Conservation (phyloP, 2,113 vertebrate species). For the Eupsittula cactorum region DNA sequence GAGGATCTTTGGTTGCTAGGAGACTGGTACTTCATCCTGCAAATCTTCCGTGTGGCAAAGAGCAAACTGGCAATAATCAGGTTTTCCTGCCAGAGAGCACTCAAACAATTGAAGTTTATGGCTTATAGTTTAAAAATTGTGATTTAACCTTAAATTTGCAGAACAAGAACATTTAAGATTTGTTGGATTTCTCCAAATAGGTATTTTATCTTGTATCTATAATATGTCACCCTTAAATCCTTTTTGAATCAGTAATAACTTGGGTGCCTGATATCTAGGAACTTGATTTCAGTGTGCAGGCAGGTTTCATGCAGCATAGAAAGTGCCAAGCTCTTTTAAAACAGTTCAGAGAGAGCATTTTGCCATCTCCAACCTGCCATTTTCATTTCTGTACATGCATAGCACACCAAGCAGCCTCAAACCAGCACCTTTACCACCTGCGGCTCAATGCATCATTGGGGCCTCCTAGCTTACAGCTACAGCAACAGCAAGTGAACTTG, state of each 20-base stretch:
- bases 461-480: background rate
- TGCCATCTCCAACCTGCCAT: background rate
- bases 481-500: background rate
- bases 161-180: background rate
- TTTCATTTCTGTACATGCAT: background rate
- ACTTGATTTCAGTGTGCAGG: background rate
- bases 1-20: constrained; percentile 73
- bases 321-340: background rate
- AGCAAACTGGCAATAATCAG: constrained; percentile 54
- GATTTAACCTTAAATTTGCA: background rate
- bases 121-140: constrained; percentile 3
- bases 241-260: background rate
- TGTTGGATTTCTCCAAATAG: background rate
- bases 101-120: constrained; percentile 38
- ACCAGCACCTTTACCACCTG: background rate
- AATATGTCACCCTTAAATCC: background rate
- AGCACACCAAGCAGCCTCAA: background rate
- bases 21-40: constrained; percentile 65
- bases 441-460: background rate
- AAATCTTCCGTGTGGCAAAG: constrained; percentile 56
- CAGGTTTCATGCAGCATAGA: background rate
- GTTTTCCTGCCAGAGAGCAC: constrained; percentile 34
- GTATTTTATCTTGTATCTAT: background rate
- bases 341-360: background rate
- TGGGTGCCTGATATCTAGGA: background rate